phyloP scores from a whole-genome alignment of 2,113 vertebrate species.

The Ptilonorhynchus violaceus region DNA sequence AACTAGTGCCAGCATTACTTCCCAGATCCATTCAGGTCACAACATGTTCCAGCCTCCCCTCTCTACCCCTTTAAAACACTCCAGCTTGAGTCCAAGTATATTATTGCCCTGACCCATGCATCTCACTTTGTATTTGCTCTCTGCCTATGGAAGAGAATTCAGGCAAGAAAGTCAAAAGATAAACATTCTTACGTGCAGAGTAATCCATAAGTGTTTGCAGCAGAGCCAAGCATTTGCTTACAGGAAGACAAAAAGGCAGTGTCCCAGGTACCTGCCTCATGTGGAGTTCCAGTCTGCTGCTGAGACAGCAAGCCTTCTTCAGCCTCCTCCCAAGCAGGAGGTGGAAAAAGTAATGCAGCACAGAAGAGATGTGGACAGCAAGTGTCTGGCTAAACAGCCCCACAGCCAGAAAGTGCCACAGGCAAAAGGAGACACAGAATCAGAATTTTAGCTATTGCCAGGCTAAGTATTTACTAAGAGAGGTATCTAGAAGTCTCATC shows the following conservation, averaged over 20 bases:
- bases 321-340: background rate
- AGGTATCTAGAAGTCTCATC: background rate
- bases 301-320: background rate
- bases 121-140: background rate
- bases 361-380: background rate
- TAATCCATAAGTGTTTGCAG: background rate
- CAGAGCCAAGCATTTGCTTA: background rate
- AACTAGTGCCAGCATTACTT: background rate
- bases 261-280: background rate
- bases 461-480: background rate
- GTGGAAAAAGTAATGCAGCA: background rate
- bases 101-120: background rate
- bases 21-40: background rate
- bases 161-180: background rate
- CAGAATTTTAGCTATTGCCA: background rate
- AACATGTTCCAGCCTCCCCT: background rate
- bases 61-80: background rate
- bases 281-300: background rate
- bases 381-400: background rate
- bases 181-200: background rate
- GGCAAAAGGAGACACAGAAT: background rate
- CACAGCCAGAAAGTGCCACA: background rate
- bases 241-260: background rate
- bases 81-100: background rate
- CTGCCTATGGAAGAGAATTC: background rate